These are phyloP conservation scores for Acanthopagrus latus DNA, from an alignment of 2,797 vertebrate species.

Conservation along the genomic window DNA sequence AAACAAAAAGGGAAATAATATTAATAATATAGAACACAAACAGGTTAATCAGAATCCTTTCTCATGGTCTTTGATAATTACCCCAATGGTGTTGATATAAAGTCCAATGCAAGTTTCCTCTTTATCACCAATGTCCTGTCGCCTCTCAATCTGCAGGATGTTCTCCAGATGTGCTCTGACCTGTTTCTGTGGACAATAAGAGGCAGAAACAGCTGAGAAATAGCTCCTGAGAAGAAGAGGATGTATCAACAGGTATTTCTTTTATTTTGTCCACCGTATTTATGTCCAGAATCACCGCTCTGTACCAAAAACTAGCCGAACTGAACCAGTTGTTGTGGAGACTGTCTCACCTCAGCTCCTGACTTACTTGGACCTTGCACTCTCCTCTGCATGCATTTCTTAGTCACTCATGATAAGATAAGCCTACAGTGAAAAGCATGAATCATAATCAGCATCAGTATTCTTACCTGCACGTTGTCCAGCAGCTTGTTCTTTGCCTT, in stretches of 20 bases:
- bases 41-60: not conserved
- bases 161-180: conserved; percentile 24
- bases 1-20: not conserved
- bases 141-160: too few species aligned
- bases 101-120: conserved; percentile 71
- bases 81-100: conserved; percentile 77
- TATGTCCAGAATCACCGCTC: not conserved
- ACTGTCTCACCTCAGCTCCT: too few species aligned
- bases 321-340: too few species aligned
- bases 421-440: not conserved
- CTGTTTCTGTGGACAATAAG: conserved; percentile 49
- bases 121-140: too few species aligned
- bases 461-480: conserved; percentile 58
- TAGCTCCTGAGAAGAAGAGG: too few species aligned
- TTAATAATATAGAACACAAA: not conserved
- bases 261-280: too few species aligned
- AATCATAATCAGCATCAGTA: not conserved
- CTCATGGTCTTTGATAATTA: conserved; percentile 22
- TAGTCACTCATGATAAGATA: not conserved
- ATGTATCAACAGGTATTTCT: too few species aligned
- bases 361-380: not conserved
- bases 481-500: conserved; percentile 54
- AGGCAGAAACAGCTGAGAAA: not conserved
- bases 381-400: not conserved
- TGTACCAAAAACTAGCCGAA: too few species aligned